phyloP scores from a whole-genome alignment of 2,113 vertebrate genomes.

The Gracilinanus agilis region DNA sequence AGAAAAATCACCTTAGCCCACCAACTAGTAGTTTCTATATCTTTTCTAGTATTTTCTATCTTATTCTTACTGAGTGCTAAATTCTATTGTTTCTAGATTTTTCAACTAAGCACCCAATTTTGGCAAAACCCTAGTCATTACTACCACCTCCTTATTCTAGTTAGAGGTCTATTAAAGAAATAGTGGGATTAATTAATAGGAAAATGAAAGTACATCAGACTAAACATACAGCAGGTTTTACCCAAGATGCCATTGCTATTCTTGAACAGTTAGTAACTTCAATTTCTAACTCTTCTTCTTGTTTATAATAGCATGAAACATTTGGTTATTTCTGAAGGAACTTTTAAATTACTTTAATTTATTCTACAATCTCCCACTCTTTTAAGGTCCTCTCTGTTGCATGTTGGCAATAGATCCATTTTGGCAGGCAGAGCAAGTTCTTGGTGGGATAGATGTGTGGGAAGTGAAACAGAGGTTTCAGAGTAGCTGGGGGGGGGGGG shows the following conservation, averaged over 20 bases:
- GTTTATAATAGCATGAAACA: constrained; percentile 39
- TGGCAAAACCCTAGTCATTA: background rate
- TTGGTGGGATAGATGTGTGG: constrained; percentile 68
- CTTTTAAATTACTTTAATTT: constrained; percentile 50
- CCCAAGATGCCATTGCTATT: constrained; percentile 38
- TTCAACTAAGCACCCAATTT: background rate
- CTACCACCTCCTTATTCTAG: background rate
- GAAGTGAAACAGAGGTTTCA: constrained; percentile 57
- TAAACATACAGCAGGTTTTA: constrained; percentile 18
- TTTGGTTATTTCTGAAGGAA: constrained; percentile 57
- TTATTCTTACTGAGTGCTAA: background rate
- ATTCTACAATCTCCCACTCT: constrained; percentile 46
- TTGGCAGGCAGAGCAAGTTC: constrained; percentile 63
- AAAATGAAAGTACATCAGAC: constrained; percentile 7
- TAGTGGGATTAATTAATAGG: background rate
- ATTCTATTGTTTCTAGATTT: background rate
- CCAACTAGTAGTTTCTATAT: background rate
- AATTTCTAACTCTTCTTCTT: constrained; percentile 27
- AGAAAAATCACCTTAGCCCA: background rate
- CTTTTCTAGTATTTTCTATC: background rate
- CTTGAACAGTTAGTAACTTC: constrained; percentile 7
- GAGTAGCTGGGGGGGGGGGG: constrained; percentile 39
- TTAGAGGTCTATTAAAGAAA: background rate
- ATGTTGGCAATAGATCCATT: constrained; percentile 61
- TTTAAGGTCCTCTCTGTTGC: constrained; percentile 57